Conservation (phyloP, 1,140 invertebrate species). For the Dendrolimus kikuchii region DNA sequence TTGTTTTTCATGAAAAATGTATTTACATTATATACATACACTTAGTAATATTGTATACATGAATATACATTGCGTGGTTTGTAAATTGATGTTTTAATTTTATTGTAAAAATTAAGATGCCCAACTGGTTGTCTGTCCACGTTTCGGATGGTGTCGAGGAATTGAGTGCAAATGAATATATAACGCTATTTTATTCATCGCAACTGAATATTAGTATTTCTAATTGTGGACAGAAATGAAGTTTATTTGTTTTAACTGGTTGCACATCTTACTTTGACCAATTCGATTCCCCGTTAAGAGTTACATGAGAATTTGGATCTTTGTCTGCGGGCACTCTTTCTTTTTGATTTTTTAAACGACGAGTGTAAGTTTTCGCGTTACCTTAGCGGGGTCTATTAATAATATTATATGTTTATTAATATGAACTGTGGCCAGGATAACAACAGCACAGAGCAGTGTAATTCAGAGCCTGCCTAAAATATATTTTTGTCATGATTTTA, state of each 20-base stretch:
- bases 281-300: constrained; percentile 45
- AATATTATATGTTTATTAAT: constrained; percentile 64
- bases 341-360: constrained; percentile 24
- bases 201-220: constrained; percentile 19
- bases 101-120: constrained; percentile 62
- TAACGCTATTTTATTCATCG: constrained; percentile 14
- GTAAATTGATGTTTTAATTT: constrained; percentile 61
- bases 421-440: constrained; percentile 69
- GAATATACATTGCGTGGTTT: constrained; percentile 71
- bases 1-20: constrained; percentile 68
- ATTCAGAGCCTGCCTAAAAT: constrained; percentile 71
- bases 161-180: constrained; percentile 38
- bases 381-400: constrained; percentile 50
- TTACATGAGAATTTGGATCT: constrained; percentile 51
- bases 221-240: constrained; percentile 30
- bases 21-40: constrained; percentile 72
- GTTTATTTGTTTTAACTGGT: constrained; percentile 43
- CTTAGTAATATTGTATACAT: constrained; percentile 72
- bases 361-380: constrained; percentile 54
- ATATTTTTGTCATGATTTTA: constrained; percentile 73
- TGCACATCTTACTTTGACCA: constrained; percentile 65
- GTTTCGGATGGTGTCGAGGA: constrained; percentile 29
- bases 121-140: constrained; percentile 60
- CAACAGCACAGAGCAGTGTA: constrained; percentile 68
- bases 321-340: constrained; percentile 32